These are phyloP conservation scores for Telmatochromis brachygnathus DNA, from an alignment of 2,113 vertebrate species.

Conservation along the genomic window DNA sequence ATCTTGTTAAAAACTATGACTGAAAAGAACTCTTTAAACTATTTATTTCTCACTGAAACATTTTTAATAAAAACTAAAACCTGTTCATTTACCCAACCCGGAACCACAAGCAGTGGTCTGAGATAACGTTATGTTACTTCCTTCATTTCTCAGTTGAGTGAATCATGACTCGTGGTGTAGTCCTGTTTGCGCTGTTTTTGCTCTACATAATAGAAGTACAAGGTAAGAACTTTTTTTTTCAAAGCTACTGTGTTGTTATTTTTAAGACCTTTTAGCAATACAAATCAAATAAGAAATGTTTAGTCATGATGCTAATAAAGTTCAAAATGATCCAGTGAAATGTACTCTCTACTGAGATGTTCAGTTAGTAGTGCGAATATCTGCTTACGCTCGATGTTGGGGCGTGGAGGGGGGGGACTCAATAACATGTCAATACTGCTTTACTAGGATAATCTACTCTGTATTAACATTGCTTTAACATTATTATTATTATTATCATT, in stretches of 20 bases:
- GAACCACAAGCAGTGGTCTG: too few species aligned
- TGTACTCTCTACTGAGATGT: rapidly evolving
- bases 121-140: too few species aligned
- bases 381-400: too few species aligned
- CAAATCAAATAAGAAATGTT: not conserved
- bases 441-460: not conserved
- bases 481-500: too few species aligned
- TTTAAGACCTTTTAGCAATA: not conserved
- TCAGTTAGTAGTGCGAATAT: rapidly evolving
- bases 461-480: too few species aligned
- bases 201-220: rapidly evolving
- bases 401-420: too few species aligned
- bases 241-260: rapidly evolving
- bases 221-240: not conserved
- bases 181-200: rapidly evolving
- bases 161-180: rapidly evolving
- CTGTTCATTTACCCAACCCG: too few species aligned
- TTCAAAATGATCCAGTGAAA: rapidly evolving
- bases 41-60: not conserved
- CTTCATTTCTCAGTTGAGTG: not conserved
- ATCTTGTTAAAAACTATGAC: rapidly evolving
- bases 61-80: not conserved
- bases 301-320: rapidly evolving
- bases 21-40: not conserved
- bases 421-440: rapidly evolving